These are phyloP conservation scores for Penaeus monodon DNA, from an alignment of 2,888 invertebrate species.

Conservation along the genomic window DNA sequence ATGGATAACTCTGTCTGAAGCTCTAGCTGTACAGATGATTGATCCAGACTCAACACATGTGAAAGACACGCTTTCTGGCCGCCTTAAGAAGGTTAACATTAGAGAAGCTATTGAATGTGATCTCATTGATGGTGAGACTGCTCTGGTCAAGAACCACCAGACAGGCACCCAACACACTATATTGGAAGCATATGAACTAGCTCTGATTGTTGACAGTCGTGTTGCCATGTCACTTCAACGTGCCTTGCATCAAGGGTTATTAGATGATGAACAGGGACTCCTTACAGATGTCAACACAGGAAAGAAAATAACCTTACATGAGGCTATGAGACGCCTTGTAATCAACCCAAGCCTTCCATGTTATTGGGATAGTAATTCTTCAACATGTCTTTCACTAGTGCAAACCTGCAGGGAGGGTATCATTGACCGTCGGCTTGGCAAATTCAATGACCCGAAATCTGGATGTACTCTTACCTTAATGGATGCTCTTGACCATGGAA, in stretches of 20 bases:
- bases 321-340: slow-evolving; percentile 84
- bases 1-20: slow-evolving; percentile 84
- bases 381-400: slow-evolving; percentile 73
- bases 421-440: slow-evolving; percentile 66
- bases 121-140: slow-evolving; percentile 80
- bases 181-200: slow-evolving; percentile 71
- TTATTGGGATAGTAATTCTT: slow-evolving; percentile 65
- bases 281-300: slow-evolving; percentile 84
- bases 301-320: slow-evolving; percentile 84
- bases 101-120: slow-evolving; percentile 83
- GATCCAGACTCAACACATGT: slow-evolving; percentile 87
- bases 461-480: slow-evolving; percentile 54
- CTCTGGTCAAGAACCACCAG: slow-evolving; percentile 77
- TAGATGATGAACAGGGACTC: slow-evolving; percentile 84
- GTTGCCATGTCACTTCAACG: slow-evolving; percentile 83
- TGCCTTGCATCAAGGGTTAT: slow-evolving; percentile 87
- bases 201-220: slow-evolving; percentile 79
- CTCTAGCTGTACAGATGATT: slow-evolving; percentile 84
- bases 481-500: slow-evolving; percentile 74
- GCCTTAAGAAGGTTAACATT: slow-evolving; percentile 83
- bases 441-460: slow-evolving; percentile 65
- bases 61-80: slow-evolving; percentile 81
- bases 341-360: slow-evolving; percentile 80
- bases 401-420: slow-evolving; percentile 66
- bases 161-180: slow-evolving; percentile 71